phyloP scores from a whole-genome alignment of 1,140 invertebrate genomes.

The Macrobrachium nipponense region DNA sequence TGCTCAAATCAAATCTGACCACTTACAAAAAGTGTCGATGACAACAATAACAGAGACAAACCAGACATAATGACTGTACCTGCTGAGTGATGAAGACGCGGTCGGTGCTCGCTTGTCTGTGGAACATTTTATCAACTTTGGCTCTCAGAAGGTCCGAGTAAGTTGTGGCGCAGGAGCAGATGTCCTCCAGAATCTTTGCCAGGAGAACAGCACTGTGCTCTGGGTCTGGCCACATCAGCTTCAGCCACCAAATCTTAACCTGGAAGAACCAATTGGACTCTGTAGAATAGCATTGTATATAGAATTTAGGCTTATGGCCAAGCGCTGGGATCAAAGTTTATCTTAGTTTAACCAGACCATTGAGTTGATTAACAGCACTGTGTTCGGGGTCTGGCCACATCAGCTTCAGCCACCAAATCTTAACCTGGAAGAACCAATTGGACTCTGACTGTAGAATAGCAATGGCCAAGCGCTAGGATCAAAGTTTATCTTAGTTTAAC shows the following conservation, averaged over 20 bases:
- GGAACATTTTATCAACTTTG: conserved; percentile 60
- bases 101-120: conserved; percentile 31
- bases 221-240: conserved; percentile 62
- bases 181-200: conserved; percentile 58
- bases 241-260: conserved; percentile 63
- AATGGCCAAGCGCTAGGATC: too few relatives aligned
- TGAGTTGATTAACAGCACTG: conserved; percentile 53
- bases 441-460: neutral
- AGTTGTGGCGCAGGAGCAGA: conserved; percentile 51
- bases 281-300: neutral
- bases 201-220: conserved; percentile 59
- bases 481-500: too few relatives aligned
- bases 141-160: conserved; percentile 59
- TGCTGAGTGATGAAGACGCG: conserved; percentile 55
- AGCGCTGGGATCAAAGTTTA: too few relatives aligned
- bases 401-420: conserved; percentile 63
- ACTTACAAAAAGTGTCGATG: neutral
- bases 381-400: conserved; percentile 62
- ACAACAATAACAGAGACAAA: neutral
- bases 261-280: neutral
- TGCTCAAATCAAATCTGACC: too few relatives aligned
- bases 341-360: too few relatives aligned
- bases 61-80: neutral
- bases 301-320: too few relatives aligned
- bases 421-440: conserved; percentile 25